Conservation (phyloP, 2,888 invertebrate species). For the Himalopsyche anomala region DNA sequence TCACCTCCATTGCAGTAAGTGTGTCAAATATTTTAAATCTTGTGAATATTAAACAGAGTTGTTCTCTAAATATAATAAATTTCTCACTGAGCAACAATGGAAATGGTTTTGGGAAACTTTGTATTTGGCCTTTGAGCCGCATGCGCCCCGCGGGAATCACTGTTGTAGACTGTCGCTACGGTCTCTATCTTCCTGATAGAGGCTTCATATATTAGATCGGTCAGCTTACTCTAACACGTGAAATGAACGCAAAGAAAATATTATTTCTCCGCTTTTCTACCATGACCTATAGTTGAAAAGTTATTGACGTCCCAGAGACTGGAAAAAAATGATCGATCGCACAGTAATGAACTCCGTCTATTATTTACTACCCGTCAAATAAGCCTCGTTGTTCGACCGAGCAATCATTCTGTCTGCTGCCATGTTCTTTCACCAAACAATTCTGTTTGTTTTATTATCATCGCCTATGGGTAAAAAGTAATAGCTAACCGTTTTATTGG, state of each 20-base stretch:
- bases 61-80: no score
- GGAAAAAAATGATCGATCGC: constrained; percentile 32
- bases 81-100: no score
- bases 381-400: not conserved
- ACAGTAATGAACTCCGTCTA: not conserved
- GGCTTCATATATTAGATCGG: no score
- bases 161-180: no score
- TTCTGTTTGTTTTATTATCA: constrained; percentile 17
- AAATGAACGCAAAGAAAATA: not conserved
- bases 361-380: constrained; percentile 12
- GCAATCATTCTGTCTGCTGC: constrained; percentile 30
- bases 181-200: no score
- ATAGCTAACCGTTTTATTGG: not conserved
- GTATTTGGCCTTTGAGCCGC: no score
- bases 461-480: not conserved
- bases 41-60: no score
- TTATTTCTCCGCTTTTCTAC: not conserved
- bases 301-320: not conserved
- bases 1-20: no score
- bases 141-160: no score
- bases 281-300: not conserved
- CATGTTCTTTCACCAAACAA: constrained; percentile 24
- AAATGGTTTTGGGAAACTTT: no score
- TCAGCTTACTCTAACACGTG: not conserved
- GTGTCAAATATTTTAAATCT: no score